phyloP scores from a whole-genome alignment of 2,797 vertebrate species.

The Gadopsis marmoratus region DNA sequence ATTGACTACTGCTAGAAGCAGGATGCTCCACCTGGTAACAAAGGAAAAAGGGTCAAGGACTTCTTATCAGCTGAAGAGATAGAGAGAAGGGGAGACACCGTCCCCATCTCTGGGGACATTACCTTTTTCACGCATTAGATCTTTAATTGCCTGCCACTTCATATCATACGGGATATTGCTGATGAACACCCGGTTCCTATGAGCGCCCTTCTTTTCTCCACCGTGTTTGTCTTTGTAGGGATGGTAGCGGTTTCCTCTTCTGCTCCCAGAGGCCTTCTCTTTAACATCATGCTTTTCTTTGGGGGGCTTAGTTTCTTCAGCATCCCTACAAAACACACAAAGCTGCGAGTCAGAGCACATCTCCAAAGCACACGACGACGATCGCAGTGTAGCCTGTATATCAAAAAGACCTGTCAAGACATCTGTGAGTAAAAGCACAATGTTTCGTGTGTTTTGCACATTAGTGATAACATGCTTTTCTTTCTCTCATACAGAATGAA shows the following conservation, averaged over 20 bases:
- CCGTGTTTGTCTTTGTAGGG: conserved; percentile 95
- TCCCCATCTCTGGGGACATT: conserved; percentile 76
- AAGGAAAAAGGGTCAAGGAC: conserved; percentile 56
- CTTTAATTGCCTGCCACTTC: conserved; percentile 99
- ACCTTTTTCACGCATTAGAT: conserved; percentile 99
- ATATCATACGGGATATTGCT: conserved; percentile 99
- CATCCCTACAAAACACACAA: conserved; percentile 68
- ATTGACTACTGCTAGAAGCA: conserved; percentile 62
- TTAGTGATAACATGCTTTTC: neutral
- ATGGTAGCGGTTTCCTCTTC: conserved; percentile 91
- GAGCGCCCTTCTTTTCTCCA: conserved; percentile 91
- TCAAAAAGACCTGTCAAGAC: neutral
- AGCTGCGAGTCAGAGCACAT: conserved; percentile 18
- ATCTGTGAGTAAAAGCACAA: neutral
- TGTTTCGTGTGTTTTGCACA: neutral
- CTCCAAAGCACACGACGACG: neutral
- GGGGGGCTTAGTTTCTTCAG: conserved; percentile 77
- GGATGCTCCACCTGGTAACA: conserved; percentile 63
- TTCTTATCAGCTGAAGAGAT: conserved; percentile 61
- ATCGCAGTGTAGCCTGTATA: neutral
- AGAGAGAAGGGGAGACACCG: conserved; percentile 40
- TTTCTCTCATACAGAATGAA: neutral
- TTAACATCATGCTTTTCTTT: conserved; percentile 91
- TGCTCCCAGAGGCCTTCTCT: conserved; percentile 90
- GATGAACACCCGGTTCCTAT: conserved; percentile 97